Evolutionary conservation across 2,888 invertebrate genomes (phyloP).

Genomic region (Psylliodes chrysocephalus): DNA sequence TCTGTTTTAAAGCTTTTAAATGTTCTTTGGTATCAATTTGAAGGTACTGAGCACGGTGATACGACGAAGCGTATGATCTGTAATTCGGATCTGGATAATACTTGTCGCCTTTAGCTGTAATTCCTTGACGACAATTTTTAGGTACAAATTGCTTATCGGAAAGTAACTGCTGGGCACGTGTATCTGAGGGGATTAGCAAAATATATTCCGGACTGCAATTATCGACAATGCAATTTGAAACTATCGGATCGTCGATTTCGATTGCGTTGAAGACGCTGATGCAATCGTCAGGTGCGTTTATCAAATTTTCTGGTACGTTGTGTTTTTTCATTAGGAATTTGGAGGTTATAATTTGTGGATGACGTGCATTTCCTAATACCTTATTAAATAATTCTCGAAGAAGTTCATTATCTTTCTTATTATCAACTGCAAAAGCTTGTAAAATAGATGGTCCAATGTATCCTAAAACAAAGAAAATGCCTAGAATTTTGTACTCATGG

Average conservation of each 20-base stretch:
- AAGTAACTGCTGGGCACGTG: slow-evolving; percentile 77
- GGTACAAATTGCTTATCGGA: slow-evolving; percentile 74
- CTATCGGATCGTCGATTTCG: slow-evolving; percentile 77
- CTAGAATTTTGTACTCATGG: no score
- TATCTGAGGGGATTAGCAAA: slow-evolving; percentile 77
- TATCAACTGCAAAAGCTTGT: slow-evolving; percentile 74
- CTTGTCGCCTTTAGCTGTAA: slow-evolving; percentile 74
- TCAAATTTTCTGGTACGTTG: slow-evolving; percentile 63
- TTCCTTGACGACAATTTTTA: slow-evolving; percentile 71
- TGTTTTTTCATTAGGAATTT: slow-evolving; percentile 69
- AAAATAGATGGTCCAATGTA: slow-evolving; percentile 69
- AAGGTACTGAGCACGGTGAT: slow-evolving; percentile 68
- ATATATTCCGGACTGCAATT: slow-evolving; percentile 77
- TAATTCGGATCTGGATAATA: slow-evolving; percentile 83
- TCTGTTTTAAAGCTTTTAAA: slow-evolving; percentile 58
- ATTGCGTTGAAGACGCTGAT: slow-evolving; percentile 76
- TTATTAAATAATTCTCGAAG: slow-evolving; percentile 67
- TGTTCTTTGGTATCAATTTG: slow-evolving; percentile 75
- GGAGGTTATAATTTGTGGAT: slow-evolving; percentile 74
- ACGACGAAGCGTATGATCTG: slow-evolving; percentile 75
- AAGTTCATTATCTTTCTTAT: slow-evolving; percentile 69
- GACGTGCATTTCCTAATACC: slow-evolving; percentile 58
- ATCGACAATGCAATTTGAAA: slow-evolving; percentile 89
- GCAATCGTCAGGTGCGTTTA: slow-evolving; percentile 63
- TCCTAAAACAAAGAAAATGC: slow-evolving; percentile 50